A percentile compares a stretch with the other conserved stretches of the same genome.
Conservation (phyloP, 2,888 invertebrate species). For the Hedychridium roseum region DNA sequence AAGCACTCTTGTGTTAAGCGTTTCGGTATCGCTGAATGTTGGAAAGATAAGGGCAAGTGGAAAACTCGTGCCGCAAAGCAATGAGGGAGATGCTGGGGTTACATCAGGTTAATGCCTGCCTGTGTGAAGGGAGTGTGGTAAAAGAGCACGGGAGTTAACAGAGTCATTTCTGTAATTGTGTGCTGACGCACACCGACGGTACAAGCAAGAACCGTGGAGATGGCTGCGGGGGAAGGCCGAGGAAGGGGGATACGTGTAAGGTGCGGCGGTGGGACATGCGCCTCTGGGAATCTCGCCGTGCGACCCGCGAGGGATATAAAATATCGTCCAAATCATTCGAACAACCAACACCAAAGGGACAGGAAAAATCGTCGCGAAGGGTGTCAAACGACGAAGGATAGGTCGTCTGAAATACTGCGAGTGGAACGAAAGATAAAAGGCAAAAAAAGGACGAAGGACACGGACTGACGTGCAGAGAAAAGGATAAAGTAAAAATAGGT, state of each 20-base stretch:
- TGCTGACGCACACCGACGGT: slow-evolving; percentile 32
- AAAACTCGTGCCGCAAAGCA: too few relatives aligned
- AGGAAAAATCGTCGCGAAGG: slow-evolving; percentile 15
- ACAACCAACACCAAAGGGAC: slow-evolving; percentile 31
- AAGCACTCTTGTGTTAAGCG: too few relatives aligned
- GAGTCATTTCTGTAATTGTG: slow-evolving; percentile 38
- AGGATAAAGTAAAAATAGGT: neutral
- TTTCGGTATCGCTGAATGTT: too few relatives aligned
- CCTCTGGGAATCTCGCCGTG: slow-evolving; percentile 39
- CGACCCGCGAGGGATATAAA: slow-evolving; percentile 32
- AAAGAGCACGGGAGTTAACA: slow-evolving; percentile 35
- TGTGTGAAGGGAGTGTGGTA: slow-evolving; percentile 23
- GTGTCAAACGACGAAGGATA: slow-evolving; percentile 8
- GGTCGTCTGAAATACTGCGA: slow-evolving; percentile 4
- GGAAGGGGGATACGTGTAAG: too few relatives aligned
- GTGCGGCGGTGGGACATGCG: slow-evolving; percentile 39
- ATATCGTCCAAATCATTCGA: too few relatives aligned
- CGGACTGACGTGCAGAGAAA: slow-evolving; percentile 11
- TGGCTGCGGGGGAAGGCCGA: slow-evolving; percentile 9
- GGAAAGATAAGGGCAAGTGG: too few relatives aligned
- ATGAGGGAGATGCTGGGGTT: slow-evolving; percentile 30
- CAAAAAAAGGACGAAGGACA: slow-evolving; percentile 21
- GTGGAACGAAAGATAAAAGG: slow-evolving; percentile 1
- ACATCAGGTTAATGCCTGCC: slow-evolving; percentile 34
- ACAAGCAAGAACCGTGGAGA: slow-evolving; percentile 28